Percentiles rank a stretch among this genome's conserved stretches.
Conservation (phyloP, 2,888 invertebrate species). For the Aromia moschata region DNA sequence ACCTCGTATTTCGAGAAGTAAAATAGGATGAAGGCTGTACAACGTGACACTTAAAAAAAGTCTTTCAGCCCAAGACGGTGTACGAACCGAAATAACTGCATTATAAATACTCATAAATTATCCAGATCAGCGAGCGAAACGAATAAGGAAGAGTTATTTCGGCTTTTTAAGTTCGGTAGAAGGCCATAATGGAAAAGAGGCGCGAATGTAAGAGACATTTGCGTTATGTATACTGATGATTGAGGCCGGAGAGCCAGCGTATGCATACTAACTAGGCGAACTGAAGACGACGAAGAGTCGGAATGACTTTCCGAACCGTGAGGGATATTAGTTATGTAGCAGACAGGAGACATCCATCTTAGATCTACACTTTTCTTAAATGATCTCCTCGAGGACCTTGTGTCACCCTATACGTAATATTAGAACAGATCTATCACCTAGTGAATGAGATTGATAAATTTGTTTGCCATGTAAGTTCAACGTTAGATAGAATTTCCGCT, state of each 20-base stretch:
- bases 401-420: conserved; percentile 22
- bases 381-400: conserved; percentile 15
- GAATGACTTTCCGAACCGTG: conserved; percentile 45
- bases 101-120: conserved; percentile 58
- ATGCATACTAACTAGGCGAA: conserved; percentile 50
- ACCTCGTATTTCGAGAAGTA: too few species aligned
- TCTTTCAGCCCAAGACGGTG: conserved; percentile 18
- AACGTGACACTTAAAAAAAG: conserved; percentile 22
- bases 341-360: conserved; percentile 43
- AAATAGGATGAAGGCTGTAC: conserved; percentile 12
- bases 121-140: conserved; percentile 52
- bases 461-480: background rate
- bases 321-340: conserved; percentile 41
- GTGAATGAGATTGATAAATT: background rate
- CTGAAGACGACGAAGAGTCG: conserved; percentile 28
- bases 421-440: conserved; percentile 19
- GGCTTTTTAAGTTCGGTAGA: conserved; percentile 55
- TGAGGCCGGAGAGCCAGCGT: conserved; percentile 50
- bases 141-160: conserved; percentile 57
- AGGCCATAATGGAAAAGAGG: conserved; percentile 56
- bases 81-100: conserved; percentile 47
- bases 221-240: conserved; percentile 58
- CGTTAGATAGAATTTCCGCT: too few species aligned
- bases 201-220: conserved; percentile 58
- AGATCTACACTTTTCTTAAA: conserved; percentile 21